A percentile compares a stretch with the other conserved stretches of the same genome.
Conservation (phyloP, 2,113 vertebrate genomes). For the Tetrax tetrax region DNA sequence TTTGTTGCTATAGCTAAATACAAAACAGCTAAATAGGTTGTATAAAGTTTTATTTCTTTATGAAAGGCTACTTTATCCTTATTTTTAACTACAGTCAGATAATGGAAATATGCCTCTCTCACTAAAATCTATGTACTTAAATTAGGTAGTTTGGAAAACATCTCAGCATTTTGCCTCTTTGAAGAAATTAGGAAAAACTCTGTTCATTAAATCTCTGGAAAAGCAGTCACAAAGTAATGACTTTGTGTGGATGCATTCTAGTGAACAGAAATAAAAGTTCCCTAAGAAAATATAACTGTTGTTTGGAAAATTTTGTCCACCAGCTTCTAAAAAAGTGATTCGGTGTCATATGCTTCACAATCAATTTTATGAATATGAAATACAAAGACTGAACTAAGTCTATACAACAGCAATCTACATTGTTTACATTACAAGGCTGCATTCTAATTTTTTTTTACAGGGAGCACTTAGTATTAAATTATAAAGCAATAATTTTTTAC, state of each 20-base stretch:
- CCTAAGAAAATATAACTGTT: background rate
- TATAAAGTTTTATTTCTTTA: background rate
- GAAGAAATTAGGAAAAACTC: background rate
- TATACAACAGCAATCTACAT: background rate
- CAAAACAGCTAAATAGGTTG: background rate
- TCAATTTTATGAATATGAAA: conserved; percentile 15
- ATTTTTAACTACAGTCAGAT: background rate
- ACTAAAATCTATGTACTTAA: background rate
- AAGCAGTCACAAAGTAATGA: background rate
- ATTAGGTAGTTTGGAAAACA: background rate
- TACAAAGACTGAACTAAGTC: background rate
- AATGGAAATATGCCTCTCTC: background rate
- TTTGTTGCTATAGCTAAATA: background rate
- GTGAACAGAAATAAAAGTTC: background rate
- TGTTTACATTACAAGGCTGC: conserved; percentile 23
- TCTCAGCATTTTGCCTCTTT: background rate
- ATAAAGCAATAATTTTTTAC: conserved; percentile 53
- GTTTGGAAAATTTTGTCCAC: background rate
- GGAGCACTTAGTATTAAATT: conserved; percentile 44
- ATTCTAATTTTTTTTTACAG: conserved; percentile 60
- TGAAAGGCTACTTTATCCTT: background rate
- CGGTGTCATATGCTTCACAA: background rate
- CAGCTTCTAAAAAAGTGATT: background rate
- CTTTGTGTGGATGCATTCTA: background rate
- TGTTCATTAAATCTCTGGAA: background rate